Conservation (phyloP, 2,888 invertebrate species). For the Amphipoea oculea region DNA sequence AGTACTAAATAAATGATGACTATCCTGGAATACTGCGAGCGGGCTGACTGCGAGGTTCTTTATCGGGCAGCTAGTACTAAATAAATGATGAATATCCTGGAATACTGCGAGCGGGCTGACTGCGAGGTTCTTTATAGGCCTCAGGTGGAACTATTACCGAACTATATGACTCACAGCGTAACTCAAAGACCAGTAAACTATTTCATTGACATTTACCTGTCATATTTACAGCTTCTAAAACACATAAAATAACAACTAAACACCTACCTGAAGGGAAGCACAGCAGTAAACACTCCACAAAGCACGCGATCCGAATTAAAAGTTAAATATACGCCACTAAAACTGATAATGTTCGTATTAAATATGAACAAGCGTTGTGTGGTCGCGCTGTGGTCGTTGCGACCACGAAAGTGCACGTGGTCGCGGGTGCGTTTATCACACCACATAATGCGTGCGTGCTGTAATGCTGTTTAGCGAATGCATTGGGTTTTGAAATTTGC, state of each 20-base stretch:
- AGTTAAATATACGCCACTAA: slow-evolving; percentile 47
- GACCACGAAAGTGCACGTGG: slow-evolving; percentile 58
- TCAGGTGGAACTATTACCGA: neutral
- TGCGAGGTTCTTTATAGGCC: neutral
- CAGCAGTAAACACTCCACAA: slow-evolving; percentile 55
- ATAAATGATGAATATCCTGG: neutral
- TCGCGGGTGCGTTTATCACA: slow-evolving; percentile 49
- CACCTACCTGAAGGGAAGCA: slow-evolving; percentile 17
- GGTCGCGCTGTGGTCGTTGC: slow-evolving; percentile 50
- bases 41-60: too few species aligned
- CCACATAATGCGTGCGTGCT: slow-evolving; percentile 52
- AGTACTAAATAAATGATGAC: neutral
- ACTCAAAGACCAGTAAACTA: slow-evolving; percentile 21
- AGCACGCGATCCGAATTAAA: slow-evolving; percentile 55
- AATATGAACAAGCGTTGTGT: slow-evolving; percentile 61
- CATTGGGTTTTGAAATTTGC: slow-evolving; percentile 10
- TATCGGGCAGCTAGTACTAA: too few species aligned
- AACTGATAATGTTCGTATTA: slow-evolving; percentile 57
- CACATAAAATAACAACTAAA: slow-evolving; percentile 49
- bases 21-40: too few species aligned
- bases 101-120: neutral
- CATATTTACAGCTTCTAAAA: slow-evolving; percentile 57
- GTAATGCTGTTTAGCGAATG: slow-evolving; percentile 40
- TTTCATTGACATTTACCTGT: slow-evolving; percentile 55
- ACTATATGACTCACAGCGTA: slow-evolving; percentile 35